Evolutionary conservation across 2,113 vertebrate genomes (phyloP).

Genomic region (Nothocercus julius): DNA sequence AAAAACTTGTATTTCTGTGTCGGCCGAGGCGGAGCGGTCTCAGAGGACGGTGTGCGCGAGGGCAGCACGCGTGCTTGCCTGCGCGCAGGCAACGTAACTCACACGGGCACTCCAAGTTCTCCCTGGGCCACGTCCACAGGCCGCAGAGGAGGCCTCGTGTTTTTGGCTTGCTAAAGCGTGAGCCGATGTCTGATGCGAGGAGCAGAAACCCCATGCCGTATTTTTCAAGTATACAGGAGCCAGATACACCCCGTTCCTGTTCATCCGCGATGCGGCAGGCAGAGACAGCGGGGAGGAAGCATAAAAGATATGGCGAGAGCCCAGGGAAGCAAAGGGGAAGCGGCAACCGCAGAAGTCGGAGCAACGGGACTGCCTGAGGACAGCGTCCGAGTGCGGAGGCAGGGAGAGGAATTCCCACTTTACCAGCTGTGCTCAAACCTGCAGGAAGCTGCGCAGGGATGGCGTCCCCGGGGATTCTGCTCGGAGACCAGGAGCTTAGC

Average conservation of each 20-base stretch:
- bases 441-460: background rate
- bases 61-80: background rate
- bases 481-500: background rate
- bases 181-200: background rate
- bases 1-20: background rate
- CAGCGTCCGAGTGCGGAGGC: background rate
- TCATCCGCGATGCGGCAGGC: background rate
- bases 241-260: background rate
- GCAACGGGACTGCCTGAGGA: background rate
- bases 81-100: too few relatives aligned
- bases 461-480: background rate
- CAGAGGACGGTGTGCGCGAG: background rate
- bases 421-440: background rate
- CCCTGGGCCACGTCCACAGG: conserved; percentile 6
- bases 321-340: background rate
- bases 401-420: background rate
- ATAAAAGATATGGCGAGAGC: background rate
- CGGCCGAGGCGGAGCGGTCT: background rate
- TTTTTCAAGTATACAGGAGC: background rate
- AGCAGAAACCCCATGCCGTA: rapidly evolving
- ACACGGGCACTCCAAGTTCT: too few relatives aligned
- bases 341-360: background rate
- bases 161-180: background rate
- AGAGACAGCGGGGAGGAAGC: background rate
- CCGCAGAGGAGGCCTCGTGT: background rate